Base-by-base conservation (phyloP, 2,113 vertebrate genomes). In the Notiomystis cincta region DNA sequence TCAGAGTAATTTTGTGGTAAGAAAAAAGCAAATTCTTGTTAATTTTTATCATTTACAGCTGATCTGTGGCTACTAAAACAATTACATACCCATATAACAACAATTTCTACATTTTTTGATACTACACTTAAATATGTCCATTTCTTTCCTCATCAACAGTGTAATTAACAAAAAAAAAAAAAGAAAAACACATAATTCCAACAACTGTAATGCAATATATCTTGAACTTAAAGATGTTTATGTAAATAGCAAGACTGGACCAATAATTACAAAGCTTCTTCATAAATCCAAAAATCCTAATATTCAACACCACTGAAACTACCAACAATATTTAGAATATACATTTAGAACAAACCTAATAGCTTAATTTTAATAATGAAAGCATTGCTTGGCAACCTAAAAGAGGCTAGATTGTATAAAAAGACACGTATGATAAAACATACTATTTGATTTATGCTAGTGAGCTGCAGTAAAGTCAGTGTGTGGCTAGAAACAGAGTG, bases 21-120 rank as follows among this genome's bases (percentile, higher is more conserved):
- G 58, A 45, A 80, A 84, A 82, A 89, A 83, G 24, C 38, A 97
- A 95, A 44, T 95, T 94, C 90, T 96, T 97, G 69, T 92, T 97
- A 97, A 96, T 97, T 98, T 97, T 97, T 96, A 96, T 97, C 91
- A 95, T 96, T 97, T 98, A 97, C 44, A 89, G 78, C 69, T 97
- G 90, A 96, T 95, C 70, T 75, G 94, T 72, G 97, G 44, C 90
- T 89, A 58, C 69, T 96, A 82, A 93, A 93, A 61, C 17, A 73
- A 45, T 48, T 40, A 50, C 3, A 4, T 42, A 38, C 42, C 76
- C 21, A 0, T 77, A 45, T 64, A 89, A 53, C 94, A 95, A 73
- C 50, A 93, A 92, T 90, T 94, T 42, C 28, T 89, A 28, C 2
- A 10, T 66, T 73, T 96, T 89, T 95, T 60, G 84, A 56, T 81